A percentile compares a stretch with the other conserved stretches of the same genome.
These are phyloP conservation scores for Rhizomys pruinosus DNA, from an alignment of 2,113 vertebrate species.

Conservation along the genomic window DNA sequence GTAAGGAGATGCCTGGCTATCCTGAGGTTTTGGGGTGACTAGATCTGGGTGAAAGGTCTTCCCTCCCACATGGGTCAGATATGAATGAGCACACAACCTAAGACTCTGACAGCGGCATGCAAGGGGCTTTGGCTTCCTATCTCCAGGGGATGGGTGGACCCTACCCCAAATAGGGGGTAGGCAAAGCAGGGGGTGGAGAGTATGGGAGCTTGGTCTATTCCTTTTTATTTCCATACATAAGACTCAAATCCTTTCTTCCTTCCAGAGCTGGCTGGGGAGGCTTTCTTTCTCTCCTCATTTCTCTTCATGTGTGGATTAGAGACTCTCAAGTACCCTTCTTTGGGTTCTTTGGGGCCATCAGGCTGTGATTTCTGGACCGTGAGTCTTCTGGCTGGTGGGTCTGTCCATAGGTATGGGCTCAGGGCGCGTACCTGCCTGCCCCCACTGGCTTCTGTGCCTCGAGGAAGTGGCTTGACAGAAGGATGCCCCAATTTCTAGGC, in stretches of 20 bases:
- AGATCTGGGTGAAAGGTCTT: fast-evolving
- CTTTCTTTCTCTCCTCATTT: no score
- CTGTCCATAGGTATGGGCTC: not conserved
- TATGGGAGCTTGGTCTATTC: not conserved
- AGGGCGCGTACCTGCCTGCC: not conserved
- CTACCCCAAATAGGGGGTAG: fast-evolving
- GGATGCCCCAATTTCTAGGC: fast-evolving
- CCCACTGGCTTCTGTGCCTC: not conserved
- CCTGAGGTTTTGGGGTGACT: fast-evolving
- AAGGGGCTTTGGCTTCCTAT: fast-evolving
- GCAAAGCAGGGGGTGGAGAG: fast-evolving
- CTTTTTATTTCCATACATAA: fast-evolving
- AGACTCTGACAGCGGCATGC: fast-evolving
- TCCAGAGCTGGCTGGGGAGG: fast-evolving
- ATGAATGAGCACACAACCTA: fast-evolving
- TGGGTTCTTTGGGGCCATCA: not conserved
- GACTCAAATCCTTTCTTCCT: not conserved
- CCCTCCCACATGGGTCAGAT: fast-evolving
- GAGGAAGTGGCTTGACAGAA: not conserved
- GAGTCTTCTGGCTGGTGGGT: not conserved
- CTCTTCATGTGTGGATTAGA: fast-evolving
- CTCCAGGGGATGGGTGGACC: fast-evolving
- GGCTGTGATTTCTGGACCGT: constrained; percentile 30
- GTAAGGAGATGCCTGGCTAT: not conserved
- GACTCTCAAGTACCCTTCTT: not conserved